These are phyloP conservation scores for Hypercompe scribonia DNA, from an alignment of 2,888 invertebrate genomes.

Conservation along the genomic window DNA sequence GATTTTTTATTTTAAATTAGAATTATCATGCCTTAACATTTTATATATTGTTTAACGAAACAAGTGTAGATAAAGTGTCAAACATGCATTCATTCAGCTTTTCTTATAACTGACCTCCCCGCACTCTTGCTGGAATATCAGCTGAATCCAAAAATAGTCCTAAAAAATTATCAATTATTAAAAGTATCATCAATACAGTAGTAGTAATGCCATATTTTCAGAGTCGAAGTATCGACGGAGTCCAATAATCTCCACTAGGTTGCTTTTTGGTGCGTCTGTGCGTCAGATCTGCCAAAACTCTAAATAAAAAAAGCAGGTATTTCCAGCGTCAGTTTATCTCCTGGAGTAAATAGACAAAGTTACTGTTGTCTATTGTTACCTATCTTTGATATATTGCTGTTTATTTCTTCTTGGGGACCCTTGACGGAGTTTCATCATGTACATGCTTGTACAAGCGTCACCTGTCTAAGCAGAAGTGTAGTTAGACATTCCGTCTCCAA, in stretches of 20 bases:
- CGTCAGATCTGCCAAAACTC: too few species aligned
- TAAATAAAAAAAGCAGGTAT: background rate
- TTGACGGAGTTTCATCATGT: background rate
- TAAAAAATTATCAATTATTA: conserved; percentile 65
- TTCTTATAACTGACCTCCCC: conserved; percentile 45
- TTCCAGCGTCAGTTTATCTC: background rate
- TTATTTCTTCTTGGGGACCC: background rate
- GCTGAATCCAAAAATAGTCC: conserved; percentile 77
- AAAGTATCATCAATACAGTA: background rate
- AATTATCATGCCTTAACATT: conserved; percentile 26
- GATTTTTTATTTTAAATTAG: background rate
- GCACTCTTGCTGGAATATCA: conserved; percentile 64
- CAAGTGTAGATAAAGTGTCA: conserved; percentile 29
- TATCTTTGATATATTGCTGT: background rate
- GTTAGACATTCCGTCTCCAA: too few species aligned
- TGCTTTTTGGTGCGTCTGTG: too few species aligned
- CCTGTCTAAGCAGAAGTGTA: background rate
- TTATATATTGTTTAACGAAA: conserved; percentile 10
- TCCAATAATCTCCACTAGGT: background rate
- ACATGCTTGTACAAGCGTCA: background rate
- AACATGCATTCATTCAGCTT: conserved; percentile 45
- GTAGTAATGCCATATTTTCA: background rate
- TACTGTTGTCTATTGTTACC: too few species aligned
- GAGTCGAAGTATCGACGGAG: background rate
- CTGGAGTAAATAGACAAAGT: background rate